Evolutionary conservation across 1,140 invertebrate genomes (phyloP).

Genomic region (honey bee (Apis mellifera)): DNA sequence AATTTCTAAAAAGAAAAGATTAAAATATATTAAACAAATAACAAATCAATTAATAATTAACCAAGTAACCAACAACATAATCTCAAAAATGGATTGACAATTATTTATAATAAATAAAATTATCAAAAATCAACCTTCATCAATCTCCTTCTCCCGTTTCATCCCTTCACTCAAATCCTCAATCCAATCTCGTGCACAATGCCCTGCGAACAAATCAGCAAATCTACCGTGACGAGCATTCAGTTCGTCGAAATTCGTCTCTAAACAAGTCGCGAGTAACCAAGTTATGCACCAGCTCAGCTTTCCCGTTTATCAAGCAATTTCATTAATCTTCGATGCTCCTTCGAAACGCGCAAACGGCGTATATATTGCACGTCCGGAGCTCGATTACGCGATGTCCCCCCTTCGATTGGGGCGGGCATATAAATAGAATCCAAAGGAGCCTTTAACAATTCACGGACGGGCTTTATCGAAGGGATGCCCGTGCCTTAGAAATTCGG

Average conservation of each 20-base stretch:
- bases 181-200: too few species aligned
- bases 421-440: conserved; percentile 45
- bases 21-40: too few species aligned
- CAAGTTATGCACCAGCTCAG: not conserved
- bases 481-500: conserved; percentile 18
- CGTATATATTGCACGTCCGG: not conserved
- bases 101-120: too few species aligned
- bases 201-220: not conserved
- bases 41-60: too few species aligned
- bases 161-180: too few species aligned
- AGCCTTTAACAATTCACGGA: conserved; percentile 50
- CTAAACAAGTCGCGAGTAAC: not conserved
- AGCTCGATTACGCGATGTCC: conserved; percentile 45
- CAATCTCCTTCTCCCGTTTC: too few species aligned
- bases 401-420: conserved; percentile 22
- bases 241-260: conserved; percentile 4
- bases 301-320: not conserved
- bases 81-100: too few species aligned
- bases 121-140: too few species aligned
- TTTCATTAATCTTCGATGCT: conserved; percentile 35
- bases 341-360: not conserved
- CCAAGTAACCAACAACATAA: too few species aligned
- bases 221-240: not conserved
- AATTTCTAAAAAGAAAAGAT: too few species aligned
- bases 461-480: not conserved